Evolutionary conservation across 2,888 invertebrate species (phyloP), one percentile per base, ranked within the genome.

Genomic region (Helicoverpa assulta): DNA sequence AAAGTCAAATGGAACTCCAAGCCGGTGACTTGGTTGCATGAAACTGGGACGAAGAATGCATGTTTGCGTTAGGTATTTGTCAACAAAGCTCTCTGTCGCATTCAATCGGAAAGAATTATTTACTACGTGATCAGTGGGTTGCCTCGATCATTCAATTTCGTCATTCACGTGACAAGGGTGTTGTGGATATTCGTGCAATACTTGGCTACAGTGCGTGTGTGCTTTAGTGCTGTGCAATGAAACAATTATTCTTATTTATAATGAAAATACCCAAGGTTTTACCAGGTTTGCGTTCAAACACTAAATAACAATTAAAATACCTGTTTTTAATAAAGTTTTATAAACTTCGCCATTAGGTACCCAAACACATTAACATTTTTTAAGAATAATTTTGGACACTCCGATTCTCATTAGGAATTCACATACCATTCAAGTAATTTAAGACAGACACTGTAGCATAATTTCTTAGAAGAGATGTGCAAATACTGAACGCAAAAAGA

Each of bases 31-130:
- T 64, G 67, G 57, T 55, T 73, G 64, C 70, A 81, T 83, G 81
- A 82, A 83, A 77, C 77, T 85, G 80, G 80, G 81, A 80, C 70
- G 78, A 90, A 87, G 89, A 90, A 92, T 91, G 89, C 85, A 72
- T 90, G 88, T 91, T 91, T 89, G 81, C 82, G 75, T 82, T 81
- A 84, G 80, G 81, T 93, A 90, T 93, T 94, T 93, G 89, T 92
- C 91, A 93, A 94, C 91, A 93, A 85, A 76, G 76, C 83, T 83
- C 87, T 86, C 82, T 87, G 85, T 85, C 80, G 83, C 85, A 84
- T 85, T 88, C 80, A 89, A 89, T 88, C 26, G 26, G 26, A 26
- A 82, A 86, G 80, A 86, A 82, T 54, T 82, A 86, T 83, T 81
- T 84, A 77, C 71, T 76, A 69, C 70, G 64, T 71, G 82, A 67